phyloP scores from a whole-genome alignment of 92 coral and sea anemone species.

The Palythoa grandiflora region DNA sequence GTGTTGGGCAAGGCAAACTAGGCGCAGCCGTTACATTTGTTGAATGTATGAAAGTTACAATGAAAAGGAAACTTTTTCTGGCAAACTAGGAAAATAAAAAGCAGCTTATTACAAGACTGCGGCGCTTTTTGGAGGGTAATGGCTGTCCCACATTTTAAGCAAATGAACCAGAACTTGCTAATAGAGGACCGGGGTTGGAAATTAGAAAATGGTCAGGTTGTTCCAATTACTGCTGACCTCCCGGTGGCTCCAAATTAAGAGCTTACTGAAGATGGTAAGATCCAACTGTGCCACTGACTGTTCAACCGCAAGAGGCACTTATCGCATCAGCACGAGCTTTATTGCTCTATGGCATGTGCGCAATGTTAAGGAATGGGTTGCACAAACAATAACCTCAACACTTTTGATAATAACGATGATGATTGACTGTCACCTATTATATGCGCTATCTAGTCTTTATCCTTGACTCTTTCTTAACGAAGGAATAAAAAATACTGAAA shows the following conservation, averaged over 20 bases:
- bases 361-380: not conserved
- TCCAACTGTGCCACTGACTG: not conserved
- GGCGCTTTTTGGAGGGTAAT: too few species aligned
- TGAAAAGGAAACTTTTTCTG: conserved; percentile 63
- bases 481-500: too few species aligned
- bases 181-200: conserved; percentile 53
- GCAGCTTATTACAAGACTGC: not conserved
- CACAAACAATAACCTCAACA: not conserved
- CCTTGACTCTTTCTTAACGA: too few species aligned
- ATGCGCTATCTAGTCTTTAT: not conserved
- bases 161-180: conserved; percentile 16
- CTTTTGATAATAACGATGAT: not conserved
- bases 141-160: too few species aligned
- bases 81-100: conserved; percentile 57
- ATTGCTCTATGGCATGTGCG: not conserved
- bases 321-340: too few species aligned
- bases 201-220: not conserved
- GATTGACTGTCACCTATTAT: not conserved
- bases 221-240: not conserved
- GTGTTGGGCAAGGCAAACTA: not conserved
- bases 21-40: conserved; percentile 54
- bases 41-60: conserved; percentile 36
- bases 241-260: not conserved
- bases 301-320: too few species aligned
- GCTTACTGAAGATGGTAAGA: not conserved